Evolutionary conservation across 2,113 vertebrate genomes (phyloP), one percentile per base, ranked within the genome.

Genomic region (Microtus pennsylvanicus): DNA sequence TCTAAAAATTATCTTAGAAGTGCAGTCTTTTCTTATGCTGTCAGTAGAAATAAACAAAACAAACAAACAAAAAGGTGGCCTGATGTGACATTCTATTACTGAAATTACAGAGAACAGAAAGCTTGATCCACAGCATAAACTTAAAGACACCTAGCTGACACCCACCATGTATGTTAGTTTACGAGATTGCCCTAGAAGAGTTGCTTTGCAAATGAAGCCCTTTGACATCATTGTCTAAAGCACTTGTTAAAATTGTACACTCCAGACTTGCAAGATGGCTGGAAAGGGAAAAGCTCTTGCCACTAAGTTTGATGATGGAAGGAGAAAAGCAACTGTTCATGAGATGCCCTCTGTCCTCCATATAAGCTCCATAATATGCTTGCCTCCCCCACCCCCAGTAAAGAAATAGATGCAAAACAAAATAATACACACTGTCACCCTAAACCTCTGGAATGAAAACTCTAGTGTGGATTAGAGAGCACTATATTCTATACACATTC

Each of bases 1-100:
- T 74, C 75, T 93, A 94, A 50, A 94, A 94, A 93, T 95, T 93
- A 80, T 83, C 87, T 94, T 97, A 91, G 94, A 96, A 96, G 87
- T 47, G 30, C 6, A 92, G 95, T 95, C 89, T n/a, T 91, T 92
- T 75, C 83, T 94, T 75, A 58, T 72, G 33, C 69, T 95, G 74
- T 93, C 87, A 93, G 47, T 89, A 19, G 87, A 93, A 95, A 82
- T 75, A 61, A 82, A 94, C 47, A 47, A 47, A 47, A 47, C 47
- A 93, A 94, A n/a, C 55, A 58, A 69, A 69, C 33, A 69, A 69
- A 72, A 14, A 91, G 93, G 83, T 94, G 83, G 72, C 47, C 74
- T 82, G 70, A 74, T 69, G n/a, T 96, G 87, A 70, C 78, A 87
- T 93, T 78, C 89, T 98, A 91, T 91, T 91, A 83, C 47, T 83